Base-by-base conservation (phyloP, 2,113 vertebrate genomes). In the Malurus alboscapulatus region DNA sequence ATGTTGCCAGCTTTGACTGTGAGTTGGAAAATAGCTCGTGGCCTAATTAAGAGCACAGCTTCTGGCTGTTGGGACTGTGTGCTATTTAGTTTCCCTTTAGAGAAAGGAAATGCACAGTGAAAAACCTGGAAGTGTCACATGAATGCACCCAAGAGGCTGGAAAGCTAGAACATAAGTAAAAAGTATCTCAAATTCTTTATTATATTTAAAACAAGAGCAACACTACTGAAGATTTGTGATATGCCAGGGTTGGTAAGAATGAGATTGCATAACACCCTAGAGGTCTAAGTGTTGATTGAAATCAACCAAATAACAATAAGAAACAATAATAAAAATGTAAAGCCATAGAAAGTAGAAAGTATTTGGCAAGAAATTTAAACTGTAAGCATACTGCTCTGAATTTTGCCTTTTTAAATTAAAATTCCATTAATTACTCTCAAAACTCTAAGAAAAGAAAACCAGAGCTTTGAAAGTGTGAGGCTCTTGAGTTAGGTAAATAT, bases 261-360 rank as follows among this genome's bases (percentile, higher is more conserved):
- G 29, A 55, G 55, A 72, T 78, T 93, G 58, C 27, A 4, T 68
- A 78, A 84, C 1, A 15, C 48, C 48, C 61, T 59, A 32, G 59
- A 88, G 36, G 36, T 87, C 93, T 54, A 65, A 73, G 22, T 34
- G 69, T 81, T 84, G 87, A 81, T 48, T 76, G 53, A 88, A 87
- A 92, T 87, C 20, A 65, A 88, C 84, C 59, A 92, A 71, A 90
- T 88, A 88, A 62, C 74, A 93, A 29, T 58, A 83, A 86, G 51
- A 80, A 96, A 85, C 0, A 0, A 22, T 36, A 82, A 67, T 27
- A 80, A 90, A 85, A 83, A 25, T 14, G 53, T 67, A 74, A 78
- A 81, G 48, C 24, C 53, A 21, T 11, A 55, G 38, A 51, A 80
- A 84, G 38, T 38, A 80, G 4, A 90, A 93, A 47, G 38, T 71